phyloP scores from a whole-genome alignment of 2,113 vertebrate genomes.

The Mirza zaza region DNA sequence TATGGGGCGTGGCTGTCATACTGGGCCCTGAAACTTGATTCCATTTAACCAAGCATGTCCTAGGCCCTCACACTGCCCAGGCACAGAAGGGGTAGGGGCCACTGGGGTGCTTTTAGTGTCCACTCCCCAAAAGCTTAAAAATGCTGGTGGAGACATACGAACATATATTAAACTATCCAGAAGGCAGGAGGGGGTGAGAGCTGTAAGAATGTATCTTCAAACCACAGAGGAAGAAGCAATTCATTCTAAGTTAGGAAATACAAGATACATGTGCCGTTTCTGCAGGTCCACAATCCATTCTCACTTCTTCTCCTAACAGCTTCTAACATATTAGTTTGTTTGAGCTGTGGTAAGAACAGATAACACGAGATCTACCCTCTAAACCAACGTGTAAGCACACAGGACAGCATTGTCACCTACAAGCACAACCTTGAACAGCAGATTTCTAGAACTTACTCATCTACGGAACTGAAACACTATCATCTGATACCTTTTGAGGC shows the following conservation, averaged over 20 bases:
- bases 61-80: background rate
- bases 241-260: background rate
- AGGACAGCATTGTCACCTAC: fast-evolving
- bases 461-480: fast-evolving
- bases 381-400: background rate
- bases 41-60: background rate
- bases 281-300: background rate
- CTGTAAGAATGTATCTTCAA: fast-evolving
- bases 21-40: background rate
- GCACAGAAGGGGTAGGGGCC: background rate
- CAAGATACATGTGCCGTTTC: fast-evolving
- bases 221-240: background rate
- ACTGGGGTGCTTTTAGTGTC: background rate
- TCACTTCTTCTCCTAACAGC: background rate
- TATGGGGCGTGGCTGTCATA: fast-evolving
- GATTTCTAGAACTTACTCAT: background rate
- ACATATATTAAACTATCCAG: fast-evolving
- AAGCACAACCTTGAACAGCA: background rate
- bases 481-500: background rate
- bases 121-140: background rate
- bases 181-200: too few species aligned
- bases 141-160: background rate
- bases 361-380: background rate
- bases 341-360: background rate
- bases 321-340: background rate